Conservation (phyloP, 2,888 invertebrate species). For the Torymus aiolomorphi region DNA sequence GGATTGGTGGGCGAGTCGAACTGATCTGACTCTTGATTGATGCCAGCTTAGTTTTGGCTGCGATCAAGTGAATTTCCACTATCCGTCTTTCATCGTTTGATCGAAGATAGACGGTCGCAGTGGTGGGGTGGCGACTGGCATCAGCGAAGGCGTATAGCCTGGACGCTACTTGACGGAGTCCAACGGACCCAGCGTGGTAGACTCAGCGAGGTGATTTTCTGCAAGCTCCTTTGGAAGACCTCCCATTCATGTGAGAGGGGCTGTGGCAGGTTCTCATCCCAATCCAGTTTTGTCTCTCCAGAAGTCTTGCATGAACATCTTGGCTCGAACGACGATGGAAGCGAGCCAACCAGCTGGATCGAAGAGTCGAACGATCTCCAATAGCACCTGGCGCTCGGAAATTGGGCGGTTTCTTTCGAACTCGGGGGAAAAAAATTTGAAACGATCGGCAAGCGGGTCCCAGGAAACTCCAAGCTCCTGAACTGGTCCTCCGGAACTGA, state of each 20-base stretch:
- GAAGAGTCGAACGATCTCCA: not conserved
- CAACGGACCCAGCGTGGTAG: not conserved
- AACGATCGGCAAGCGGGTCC: too few species aligned
- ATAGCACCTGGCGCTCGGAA: too few species aligned
- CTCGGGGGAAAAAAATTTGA: too few species aligned
- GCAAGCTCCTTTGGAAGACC: not conserved
- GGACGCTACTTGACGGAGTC: not conserved
- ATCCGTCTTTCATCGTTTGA: not conserved
- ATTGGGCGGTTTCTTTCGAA: too few species aligned
- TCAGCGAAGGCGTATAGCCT: slow-evolving; percentile 27
- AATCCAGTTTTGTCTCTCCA: not conserved
- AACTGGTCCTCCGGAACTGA: not conserved
- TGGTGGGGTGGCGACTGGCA: not conserved
- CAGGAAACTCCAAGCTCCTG: too few species aligned
- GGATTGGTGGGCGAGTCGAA: not conserved
- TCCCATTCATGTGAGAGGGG: not conserved
- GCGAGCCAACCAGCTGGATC: slow-evolving; percentile 15
- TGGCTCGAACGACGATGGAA: not conserved
- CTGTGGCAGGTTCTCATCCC: not conserved
- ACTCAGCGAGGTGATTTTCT: accelerated
- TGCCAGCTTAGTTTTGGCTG: slow-evolving; percentile 20
- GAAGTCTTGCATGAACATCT: slow-evolving; percentile 22
- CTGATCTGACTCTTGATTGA: slow-evolving; percentile 1
- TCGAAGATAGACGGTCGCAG: not conserved
- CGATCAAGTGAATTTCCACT: not conserved